Base-by-base conservation (phyloP, 1,140 invertebrate genomes). In the Hermetia illucens region DNA sequence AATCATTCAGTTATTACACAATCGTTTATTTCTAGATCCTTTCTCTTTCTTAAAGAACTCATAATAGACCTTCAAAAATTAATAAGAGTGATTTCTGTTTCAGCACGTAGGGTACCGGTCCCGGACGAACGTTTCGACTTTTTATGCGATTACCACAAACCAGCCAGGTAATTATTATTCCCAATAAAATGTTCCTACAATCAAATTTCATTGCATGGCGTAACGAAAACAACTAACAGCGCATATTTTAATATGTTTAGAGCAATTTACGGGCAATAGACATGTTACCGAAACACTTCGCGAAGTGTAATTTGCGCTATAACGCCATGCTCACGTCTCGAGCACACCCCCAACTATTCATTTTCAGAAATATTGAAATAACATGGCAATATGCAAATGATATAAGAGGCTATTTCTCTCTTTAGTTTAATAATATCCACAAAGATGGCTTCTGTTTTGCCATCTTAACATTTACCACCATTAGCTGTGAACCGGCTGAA, bases 81-180 rank as follows among this genome's bases (percentile, higher is more conserved):
- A n/a, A n/a, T n/a, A n/a, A n/a, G n/a, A n/a, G n/a, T 37, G 48
- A 40, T 47, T 66, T 67, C 59, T 54, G 62, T 70, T 60, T 57
- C 66, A 58, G 64, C 72, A 95, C 80, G 87, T 85, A 77, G 94
- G 50, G 95, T 98, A 47, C 88, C 94, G n/a, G 93, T 99, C 5
- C 92, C 93, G 5, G 95, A 99, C 68, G 71, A 77, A 21, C 73
- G 96, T 44, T 99, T 78, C 59, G 91, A 98, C 56, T 97, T 77
- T 62, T 71, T 99, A 9, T 85, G 82, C 64, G 78, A 97, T 43
- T 90, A 81, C 60, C 92, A 86, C 66, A 95, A 98, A 63, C 95
- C 96, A 40, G 72, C 68, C 22, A 96, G 91, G 90, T 95, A 69
- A 74, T 66, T 51, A n/a, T 36, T 27, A 9, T 27, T n/a, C n/a